Evolutionary conservation across 1,140 invertebrate genomes (phyloP), one percentile per base, ranked within the genome.

Genomic region (Heliothis subflexa): DNA sequence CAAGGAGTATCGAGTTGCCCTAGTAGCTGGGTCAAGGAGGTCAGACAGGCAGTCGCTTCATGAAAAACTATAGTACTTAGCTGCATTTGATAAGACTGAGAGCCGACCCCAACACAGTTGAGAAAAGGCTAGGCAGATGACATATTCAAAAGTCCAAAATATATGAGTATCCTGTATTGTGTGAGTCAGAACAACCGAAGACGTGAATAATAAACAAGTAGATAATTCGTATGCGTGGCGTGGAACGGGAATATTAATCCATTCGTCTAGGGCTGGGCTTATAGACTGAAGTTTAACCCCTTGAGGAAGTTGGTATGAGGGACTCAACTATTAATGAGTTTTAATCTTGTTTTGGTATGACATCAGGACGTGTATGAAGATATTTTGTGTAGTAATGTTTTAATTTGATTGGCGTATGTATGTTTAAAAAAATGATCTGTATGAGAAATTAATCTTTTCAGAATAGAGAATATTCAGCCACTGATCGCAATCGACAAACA

Each of bases 301-400:
- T 59, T 28, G 25, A 14, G 25, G 57, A 33, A 1, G 2, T 50
- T 25, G 47, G 11, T 68, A 47, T 66, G 16, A 47, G n/a, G 10
- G 28, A 7, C 13, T 62, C 14, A 64, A 64, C 61, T 64, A 64
- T 64, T 64, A 64, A 64, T 64, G 61, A 64, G 61, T 64, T 64
- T 45, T 64, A 64, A 64, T 64, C 33, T 16, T 64, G 61, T 64
- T 64, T 40, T 10, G 16, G 33, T 25, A 25, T 40, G 33, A 40
- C 33, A 40, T 40, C 33, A 9, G 33, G 33, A 40, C 33, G 33
- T 40, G 33, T 9, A 40, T 1, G 33, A 40, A 40, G 5, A 40
- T 40, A 9, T 40, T 40, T 9, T 40, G 5, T 40, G 5, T 5
- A 9, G 33, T 40, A 7, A 40, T 40, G 33, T 40, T 40, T 10